Base-by-base conservation (phyloP, 2,113 vertebrate genomes). In the Hylia prasina region DNA sequence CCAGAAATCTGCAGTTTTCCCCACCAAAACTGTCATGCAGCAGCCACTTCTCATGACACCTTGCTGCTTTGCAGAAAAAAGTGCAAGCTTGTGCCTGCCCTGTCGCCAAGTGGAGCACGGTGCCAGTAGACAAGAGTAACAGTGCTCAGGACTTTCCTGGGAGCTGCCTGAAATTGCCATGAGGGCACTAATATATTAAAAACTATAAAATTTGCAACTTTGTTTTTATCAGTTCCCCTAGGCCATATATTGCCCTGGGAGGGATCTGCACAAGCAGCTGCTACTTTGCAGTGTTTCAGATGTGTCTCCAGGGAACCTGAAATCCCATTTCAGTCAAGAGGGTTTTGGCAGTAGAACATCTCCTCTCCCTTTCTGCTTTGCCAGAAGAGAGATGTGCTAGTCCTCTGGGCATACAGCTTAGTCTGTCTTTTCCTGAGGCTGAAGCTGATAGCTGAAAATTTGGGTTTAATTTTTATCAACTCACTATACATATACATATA, bases 41-140 rank as follows among this genome's bases (percentile, higher is more conserved):
- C 31, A 39, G n/a, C 23, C 35, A 44, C 21, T 44, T 83, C 19
- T 44, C 1, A 0, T 33, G 42, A 35, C 15, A 35, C 18, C 27
- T 48, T 10, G 2, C 30, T 65, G 60, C 51, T 53, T 40, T 57
- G 45, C 7, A 8, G 28, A 64, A 44, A 5, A 7, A 21, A 25
- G 3, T 5, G 7, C n/a, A 50, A 19, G 12, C 12, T 53, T 53
- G 12, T 8, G 23, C 42, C 37, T 68, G 66, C 54, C 31, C 47
- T 11, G 3, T 44, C 30, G 33, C 14, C 2, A 2, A n/a, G 12
- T 1, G 16, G 30, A 7, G 13, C n/a, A 58, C 0, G 0, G 11
- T 15, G 25, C 11, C 61, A 51, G 37, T 8, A 42, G 4, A 3
- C 42, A 37, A 15, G 19, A 21, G 30, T 24, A 42, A 31, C 23